Base-by-base conservation (phyloP, 2,797 vertebrate genomes). In the Babyrousa celebensis region DNA sequence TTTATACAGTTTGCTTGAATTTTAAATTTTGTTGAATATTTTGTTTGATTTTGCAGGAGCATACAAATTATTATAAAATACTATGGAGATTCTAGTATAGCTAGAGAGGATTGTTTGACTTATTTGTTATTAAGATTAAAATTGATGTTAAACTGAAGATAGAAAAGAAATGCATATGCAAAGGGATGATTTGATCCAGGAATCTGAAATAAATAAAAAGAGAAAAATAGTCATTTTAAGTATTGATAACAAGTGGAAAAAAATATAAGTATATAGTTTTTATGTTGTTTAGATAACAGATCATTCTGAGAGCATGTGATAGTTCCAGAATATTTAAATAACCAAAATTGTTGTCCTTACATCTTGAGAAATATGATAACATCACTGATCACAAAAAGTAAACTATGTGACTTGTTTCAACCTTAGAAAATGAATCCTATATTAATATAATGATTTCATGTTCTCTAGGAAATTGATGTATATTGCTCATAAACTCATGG, bases 51-150 rank as follows among this genome's bases (percentile, higher is more conserved):
- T 98, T 96, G 40, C 52, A 91, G 65, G 68, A 96, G 93, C 85
- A 97, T 89, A 98, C 75, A 95, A 95, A 98, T 98, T 98, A 98
- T 83, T 72, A 96, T 89, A 98, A 97, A 97, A 95, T 93, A 97
- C 72, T 82, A 96, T 85, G 75, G 93, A 56, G 9, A 95, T 94
- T 97, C 83, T 97, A 96, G 60, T 96, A 97, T 94, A 98, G 89
- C 92, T 96, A 96, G 14, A 67, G 60, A 97, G 14, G 79, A 70
- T 15, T 86, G 43, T 96, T 97, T 95, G 62, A 60, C 67, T 83
- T 80, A 84, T 75, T 93, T 87, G 85, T 91, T 97, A 95, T 97
- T 95, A 97, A 98, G 87, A 88, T 90, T 94, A 74, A 97, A 97
- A 94, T 96, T 97, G 92, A 97, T 97, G 93, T 86, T 96, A 97